Base-by-base conservation (phyloP, 2,888 invertebrate genomes). In the Ectemnius continuus region DNA sequence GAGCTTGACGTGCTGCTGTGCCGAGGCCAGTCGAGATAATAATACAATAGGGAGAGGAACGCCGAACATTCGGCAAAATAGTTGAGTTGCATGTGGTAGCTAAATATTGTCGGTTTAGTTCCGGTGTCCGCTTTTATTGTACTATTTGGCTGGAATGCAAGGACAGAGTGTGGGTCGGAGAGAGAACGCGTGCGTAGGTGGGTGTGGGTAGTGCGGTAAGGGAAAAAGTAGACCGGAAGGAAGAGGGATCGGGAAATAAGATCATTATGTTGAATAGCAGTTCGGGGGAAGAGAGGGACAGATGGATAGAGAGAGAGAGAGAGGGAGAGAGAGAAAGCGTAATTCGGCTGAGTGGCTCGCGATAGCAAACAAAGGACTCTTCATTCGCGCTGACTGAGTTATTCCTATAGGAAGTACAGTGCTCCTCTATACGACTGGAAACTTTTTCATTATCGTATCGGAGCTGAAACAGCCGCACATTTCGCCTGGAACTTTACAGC, bases 301-400 rank as follows among this genome's bases (percentile, higher is more conserved):
- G 11, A 28, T n/a, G 8, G 11, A 28, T n/a, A 8, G 11, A 65
- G 65, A 28, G 20, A 52, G 14, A 23, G 52, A 66, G 63, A 73
- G 67, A 70, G 65, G 58, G 8, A 20, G 20, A 20, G 36, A n/a
- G 58, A n/a, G 45, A 23, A 59, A 20, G 45, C 36, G 18, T n/a
- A 58, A 26, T 36, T 36, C 4, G 47, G 36, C 16, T 11, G 66
- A 59, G 47, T 11, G 52, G n/a, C n/a, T 16, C 16, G 52, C 16
- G 52, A 52, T 52, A 4, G 52, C 14, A 52, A 52, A 52, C 52
- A 52, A 52, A 52, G 52, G 52, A 52, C 52, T 8, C n/a, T 52
- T 52, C 52, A 52, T 52, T 52, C 52, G 52, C 52, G 16, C 14
- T 16, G 52, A 14, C 52, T 52, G 52, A 52, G 16, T 52, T 52